A percentile compares a stretch with the other conserved stretches of the same genome.
Evolutionary conservation across 2,888 invertebrate species (phyloP).

Genomic region (Ethmia dodecea): DNA sequence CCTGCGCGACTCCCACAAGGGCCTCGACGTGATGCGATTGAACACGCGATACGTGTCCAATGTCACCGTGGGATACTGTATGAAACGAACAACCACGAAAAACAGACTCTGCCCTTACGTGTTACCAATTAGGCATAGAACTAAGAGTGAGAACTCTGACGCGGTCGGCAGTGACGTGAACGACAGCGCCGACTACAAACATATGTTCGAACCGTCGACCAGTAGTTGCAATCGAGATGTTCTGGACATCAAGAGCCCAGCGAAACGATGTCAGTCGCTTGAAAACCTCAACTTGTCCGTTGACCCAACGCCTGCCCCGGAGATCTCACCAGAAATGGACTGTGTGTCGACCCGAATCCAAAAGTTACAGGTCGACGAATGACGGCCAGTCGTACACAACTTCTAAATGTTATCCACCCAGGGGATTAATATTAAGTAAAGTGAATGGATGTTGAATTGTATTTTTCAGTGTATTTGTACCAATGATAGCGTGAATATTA

Average conservation of each 20-base stretch:
- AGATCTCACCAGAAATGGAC: constrained; percentile 76
- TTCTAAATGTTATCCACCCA: constrained; percentile 19
- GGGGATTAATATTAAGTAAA: constrained; percentile 44
- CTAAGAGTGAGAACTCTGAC: constrained; percentile 81
- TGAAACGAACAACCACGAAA: constrained; percentile 71
- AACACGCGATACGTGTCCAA: constrained; percentile 80
- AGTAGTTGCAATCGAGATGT: constrained; percentile 41
- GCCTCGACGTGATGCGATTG: constrained; percentile 71
- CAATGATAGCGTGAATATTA: constrained; percentile 26
- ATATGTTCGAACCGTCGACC: constrained; percentile 59
- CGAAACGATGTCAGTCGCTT: constrained; percentile 79
- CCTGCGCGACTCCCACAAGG: constrained; percentile 68
- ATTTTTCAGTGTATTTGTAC: constrained; percentile 57
- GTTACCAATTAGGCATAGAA: constrained; percentile 75
- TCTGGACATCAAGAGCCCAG: constrained; percentile 46
- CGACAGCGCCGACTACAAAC: constrained; percentile 49
- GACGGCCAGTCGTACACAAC: constrained; percentile 35
- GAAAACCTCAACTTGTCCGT: constrained; percentile 72
- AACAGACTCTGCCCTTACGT: constrained; percentile 79
- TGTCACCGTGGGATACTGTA: constrained; percentile 79
- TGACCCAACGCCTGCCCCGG: constrained; percentile 47
- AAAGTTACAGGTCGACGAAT: constrained; percentile 79
- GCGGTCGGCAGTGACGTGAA: constrained; percentile 50
- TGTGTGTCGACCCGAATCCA: constrained; percentile 80
- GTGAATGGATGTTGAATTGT: constrained; percentile 43